A percentile compares a stretch with the other conserved stretches of the same genome.
These are phyloP conservation scores for Valencia hispanica DNA, from an alignment of 2,797 vertebrate genomes.

Conservation along the genomic window DNA sequence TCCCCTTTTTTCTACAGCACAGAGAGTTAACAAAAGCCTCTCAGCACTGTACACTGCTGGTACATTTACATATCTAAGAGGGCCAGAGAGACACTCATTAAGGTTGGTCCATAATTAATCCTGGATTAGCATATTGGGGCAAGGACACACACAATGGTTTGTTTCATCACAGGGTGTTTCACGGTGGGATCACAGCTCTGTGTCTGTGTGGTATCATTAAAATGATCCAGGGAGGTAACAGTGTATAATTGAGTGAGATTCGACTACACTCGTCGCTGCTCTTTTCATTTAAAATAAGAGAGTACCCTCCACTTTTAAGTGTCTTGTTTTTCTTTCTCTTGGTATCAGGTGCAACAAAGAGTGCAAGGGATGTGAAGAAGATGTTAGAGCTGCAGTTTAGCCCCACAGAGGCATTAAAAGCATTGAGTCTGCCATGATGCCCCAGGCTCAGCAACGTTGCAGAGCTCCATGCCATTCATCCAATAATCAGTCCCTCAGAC, in stretches of 20 bases:
- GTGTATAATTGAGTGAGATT: conserved; percentile 49
- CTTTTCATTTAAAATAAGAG: conserved; percentile 31
- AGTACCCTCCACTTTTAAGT: conserved; percentile 24
- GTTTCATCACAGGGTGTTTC: conserved; percentile 70
- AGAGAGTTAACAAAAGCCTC: conserved; percentile 57
- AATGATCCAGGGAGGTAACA: conserved; percentile 60
- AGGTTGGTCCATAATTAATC: conserved; percentile 75
- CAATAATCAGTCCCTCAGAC: conserved; percentile 68
- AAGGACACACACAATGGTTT: conserved; percentile 76
- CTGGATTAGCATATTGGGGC: conserved; percentile 75
- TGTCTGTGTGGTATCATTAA: conserved; percentile 70
- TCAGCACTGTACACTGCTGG: conserved; percentile 56
- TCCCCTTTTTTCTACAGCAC: conserved; percentile 42
- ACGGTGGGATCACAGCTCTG: conserved; percentile 64
- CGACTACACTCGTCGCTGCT: conserved; percentile 31
- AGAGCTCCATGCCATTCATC: conserved; percentile 55
- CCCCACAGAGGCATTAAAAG: conserved; percentile 49
- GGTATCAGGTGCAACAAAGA: conserved; percentile 26
- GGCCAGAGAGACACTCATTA: conserved; percentile 68
- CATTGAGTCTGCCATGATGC: conserved; percentile 42
- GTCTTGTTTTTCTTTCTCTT: conserved; percentile 22
- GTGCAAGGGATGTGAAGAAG: conserved; percentile 12
- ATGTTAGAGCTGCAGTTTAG: conserved; percentile 40
- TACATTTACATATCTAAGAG: conserved; percentile 78
- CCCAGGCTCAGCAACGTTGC: conserved; percentile 52